Conservation (phyloP, 1,140 invertebrate species). For the Holcopasites calliopsidis region DNA sequence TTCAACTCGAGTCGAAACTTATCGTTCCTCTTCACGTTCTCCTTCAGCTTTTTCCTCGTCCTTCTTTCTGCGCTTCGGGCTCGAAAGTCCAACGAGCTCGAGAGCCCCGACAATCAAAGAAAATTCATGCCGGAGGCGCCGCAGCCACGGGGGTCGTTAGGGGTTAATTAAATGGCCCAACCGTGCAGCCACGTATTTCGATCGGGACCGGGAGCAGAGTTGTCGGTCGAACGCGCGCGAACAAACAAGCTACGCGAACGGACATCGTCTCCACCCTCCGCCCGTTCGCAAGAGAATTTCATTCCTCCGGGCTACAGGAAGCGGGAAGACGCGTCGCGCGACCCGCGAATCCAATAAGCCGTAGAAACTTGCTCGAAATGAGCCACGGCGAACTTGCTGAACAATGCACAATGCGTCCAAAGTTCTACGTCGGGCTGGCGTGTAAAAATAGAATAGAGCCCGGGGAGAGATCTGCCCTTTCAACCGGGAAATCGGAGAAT, state of each 20-base stretch:
- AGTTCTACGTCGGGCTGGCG: not conserved
- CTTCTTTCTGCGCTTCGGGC: not conserved
- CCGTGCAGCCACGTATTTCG: not conserved
- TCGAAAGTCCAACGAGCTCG: slow-evolving; percentile 41
- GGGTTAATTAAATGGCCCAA: slow-evolving; percentile 13
- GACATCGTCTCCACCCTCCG: not conserved
- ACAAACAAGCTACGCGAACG: not conserved
- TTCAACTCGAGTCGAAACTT: no score
- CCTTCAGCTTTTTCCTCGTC: not conserved
- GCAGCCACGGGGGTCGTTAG: slow-evolving; percentile 5
- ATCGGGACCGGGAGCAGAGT: not conserved
- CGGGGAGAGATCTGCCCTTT: slow-evolving; percentile 12
- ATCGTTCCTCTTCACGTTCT: not conserved
- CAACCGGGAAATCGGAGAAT: slow-evolving; percentile 23
- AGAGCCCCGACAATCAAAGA: slow-evolving; percentile 51
- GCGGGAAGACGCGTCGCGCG: not conserved
- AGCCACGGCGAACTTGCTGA: slow-evolving; percentile 12
- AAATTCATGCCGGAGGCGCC: slow-evolving; percentile 29
- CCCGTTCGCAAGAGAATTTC: not conserved
- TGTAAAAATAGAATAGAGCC: slow-evolving; percentile 24
- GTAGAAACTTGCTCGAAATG: slow-evolving; percentile 7
- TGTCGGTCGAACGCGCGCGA: not conserved
- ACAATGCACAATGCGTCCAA: slow-evolving; percentile 17
- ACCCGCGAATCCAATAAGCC: slow-evolving; percentile 21
- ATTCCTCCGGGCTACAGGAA: not conserved